These are phyloP conservation scores for Platichthys stellatus DNA, from an alignment of 2,113 vertebrate species.

Conservation along the genomic window DNA sequence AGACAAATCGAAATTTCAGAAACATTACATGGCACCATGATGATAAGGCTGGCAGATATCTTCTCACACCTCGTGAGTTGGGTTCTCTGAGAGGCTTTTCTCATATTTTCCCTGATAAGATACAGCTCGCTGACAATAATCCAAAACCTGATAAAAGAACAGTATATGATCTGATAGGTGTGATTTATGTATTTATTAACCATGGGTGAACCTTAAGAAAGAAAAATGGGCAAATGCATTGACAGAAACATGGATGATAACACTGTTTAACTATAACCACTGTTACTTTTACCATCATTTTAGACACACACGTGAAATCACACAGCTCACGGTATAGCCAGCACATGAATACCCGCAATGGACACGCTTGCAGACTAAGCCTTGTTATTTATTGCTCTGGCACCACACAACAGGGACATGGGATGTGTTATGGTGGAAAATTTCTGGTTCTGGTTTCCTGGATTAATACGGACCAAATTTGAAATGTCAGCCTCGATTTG, in stretches of 20 bases:
- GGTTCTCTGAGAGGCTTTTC: constrained; percentile 17
- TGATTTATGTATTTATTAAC: not conserved
- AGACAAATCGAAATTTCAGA: too few species aligned
- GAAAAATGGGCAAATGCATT: too few species aligned
- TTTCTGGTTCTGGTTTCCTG: constrained; percentile 61
- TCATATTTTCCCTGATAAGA: constrained; percentile 29
- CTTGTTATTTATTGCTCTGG: constrained; percentile 61
- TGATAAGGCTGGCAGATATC: constrained; percentile 15
- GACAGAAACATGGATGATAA: not conserved
- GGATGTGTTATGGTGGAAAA: constrained; percentile 59
- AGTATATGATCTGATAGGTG: not conserved
- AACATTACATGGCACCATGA: not conserved
- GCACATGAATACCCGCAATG: constrained; percentile 37
- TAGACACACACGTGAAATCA: constrained; percentile 55
- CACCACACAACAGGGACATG: constrained; percentile 36
- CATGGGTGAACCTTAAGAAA: too few species aligned
- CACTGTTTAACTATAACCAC: not conserved
- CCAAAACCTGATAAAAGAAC: constrained; percentile 3
- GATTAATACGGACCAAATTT: constrained; percentile 60
- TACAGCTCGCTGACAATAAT: constrained; percentile 9
- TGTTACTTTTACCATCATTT: constrained; percentile 33
- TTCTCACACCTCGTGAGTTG: not conserved
- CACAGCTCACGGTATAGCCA: constrained; percentile 17
- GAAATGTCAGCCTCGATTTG: constrained; percentile 68
- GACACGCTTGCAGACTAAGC: constrained; percentile 7